phyloP scores from a whole-genome alignment of 2,113 vertebrate species.

The Apteryx mantelli region DNA sequence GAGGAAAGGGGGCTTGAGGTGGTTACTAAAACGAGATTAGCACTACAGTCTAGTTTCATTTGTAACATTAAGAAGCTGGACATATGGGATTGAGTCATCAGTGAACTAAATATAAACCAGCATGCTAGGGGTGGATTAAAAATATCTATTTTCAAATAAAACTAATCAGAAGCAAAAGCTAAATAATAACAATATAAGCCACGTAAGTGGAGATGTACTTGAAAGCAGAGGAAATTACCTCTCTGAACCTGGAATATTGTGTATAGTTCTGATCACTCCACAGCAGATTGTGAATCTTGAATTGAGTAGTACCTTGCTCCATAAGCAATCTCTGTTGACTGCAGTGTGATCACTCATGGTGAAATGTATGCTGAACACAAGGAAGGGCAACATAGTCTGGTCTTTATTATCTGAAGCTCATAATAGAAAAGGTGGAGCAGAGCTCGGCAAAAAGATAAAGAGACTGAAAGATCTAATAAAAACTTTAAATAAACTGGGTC shows the following conservation, averaged over 20 bases:
- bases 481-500: constrained; percentile 65
- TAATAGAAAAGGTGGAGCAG: constrained; percentile 63
- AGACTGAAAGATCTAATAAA: constrained; percentile 66
- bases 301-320: constrained; percentile 47
- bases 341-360: constrained; percentile 25
- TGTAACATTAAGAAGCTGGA: constrained; percentile 35
- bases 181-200: constrained; percentile 57
- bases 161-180: constrained; percentile 69
- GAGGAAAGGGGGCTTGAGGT: not conserved
- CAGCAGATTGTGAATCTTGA: constrained; percentile 61
- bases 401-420: constrained; percentile 57
- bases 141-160: constrained; percentile 66
- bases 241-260: constrained; percentile 40
- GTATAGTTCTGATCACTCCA: constrained; percentile 41
- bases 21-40: constrained; percentile 24
- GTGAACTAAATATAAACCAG: constrained; percentile 52
- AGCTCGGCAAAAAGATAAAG: constrained; percentile 67
- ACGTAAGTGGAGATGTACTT: constrained; percentile 58
- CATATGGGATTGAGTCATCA: constrained; percentile 44
- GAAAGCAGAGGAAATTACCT: constrained; percentile 68
- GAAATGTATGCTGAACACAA: constrained; percentile 39
- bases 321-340: constrained; percentile 40
- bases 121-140: constrained; percentile 14
- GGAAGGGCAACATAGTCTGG: constrained; percentile 55
- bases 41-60: not conserved